Conservation (phyloP, 2,113 vertebrate species). For the Nymphicus hollandicus region DNA sequence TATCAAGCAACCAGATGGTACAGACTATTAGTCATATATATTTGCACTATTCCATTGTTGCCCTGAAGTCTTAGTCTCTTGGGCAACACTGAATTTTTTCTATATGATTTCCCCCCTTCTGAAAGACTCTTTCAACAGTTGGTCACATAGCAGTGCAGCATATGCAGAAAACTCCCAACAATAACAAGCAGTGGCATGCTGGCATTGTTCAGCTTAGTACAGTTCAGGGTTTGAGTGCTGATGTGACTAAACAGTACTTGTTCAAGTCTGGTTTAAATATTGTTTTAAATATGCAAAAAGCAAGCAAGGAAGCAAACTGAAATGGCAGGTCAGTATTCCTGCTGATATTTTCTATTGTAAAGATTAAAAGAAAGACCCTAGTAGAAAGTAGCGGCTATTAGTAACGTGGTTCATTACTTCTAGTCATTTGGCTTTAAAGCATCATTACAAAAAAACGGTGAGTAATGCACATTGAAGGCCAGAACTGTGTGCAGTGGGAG, state of each 20-base stretch:
- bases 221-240: slow-evolving; percentile 1
- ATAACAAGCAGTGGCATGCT: background rate
- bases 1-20: background rate
- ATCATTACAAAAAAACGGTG: background rate
- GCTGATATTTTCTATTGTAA: slow-evolving; percentile 5
- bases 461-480: background rate
- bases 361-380: slow-evolving; percentile 17
- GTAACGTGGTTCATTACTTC: slow-evolving; percentile 31
- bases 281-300: background rate
- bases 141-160: background rate
- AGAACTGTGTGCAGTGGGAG: background rate
- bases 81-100: background rate
- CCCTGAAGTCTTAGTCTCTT: background rate
- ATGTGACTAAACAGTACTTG: background rate
- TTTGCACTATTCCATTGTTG: background rate
- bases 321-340: background rate
- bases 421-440: slow-evolving; percentile 53
- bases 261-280: background rate
- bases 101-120: background rate
- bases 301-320: background rate
- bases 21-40: background rate
- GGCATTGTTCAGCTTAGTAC: background rate
- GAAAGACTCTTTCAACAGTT: background rate
- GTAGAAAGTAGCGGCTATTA: background rate
- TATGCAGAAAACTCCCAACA: background rate